Evolutionary conservation across 2,888 invertebrate genomes (phyloP).

Genomic region (Abrostola triplasia): DNA sequence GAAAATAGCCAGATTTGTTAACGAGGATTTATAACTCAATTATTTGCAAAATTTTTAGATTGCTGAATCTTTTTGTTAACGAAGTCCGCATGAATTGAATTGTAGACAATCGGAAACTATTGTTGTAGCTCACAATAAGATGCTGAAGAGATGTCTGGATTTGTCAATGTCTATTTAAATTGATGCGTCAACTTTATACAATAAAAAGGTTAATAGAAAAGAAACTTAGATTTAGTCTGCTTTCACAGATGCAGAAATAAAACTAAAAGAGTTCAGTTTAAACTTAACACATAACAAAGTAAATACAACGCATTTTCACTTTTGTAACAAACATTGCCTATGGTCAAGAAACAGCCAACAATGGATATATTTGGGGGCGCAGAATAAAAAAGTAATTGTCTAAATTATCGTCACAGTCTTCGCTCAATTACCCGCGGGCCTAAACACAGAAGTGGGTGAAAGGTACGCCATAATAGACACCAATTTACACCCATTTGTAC

Average conservation of each 20-base stretch:
- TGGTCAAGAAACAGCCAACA: constrained; percentile 22
- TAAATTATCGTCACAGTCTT: constrained; percentile 52
- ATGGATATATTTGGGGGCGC: constrained; percentile 37
- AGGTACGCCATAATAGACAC: constrained; percentile 71
- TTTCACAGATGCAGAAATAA: constrained; percentile 24
- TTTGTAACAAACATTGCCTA: constrained; percentile 26
- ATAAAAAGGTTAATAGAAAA: constrained; percentile 8
- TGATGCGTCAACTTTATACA: constrained; percentile 8
- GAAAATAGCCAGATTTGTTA: constrained; percentile 57
- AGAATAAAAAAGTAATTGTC: constrained; percentile 53
- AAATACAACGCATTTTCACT: constrained; percentile 44
- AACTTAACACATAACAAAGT: not conserved
- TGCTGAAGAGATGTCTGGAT: constrained; percentile 3
- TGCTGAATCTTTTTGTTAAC: constrained; percentile 32
- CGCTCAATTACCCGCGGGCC: constrained; percentile 60
- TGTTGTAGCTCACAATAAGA: constrained; percentile 27
- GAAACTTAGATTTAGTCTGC: constrained; percentile 14
- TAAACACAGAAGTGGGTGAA: constrained; percentile 74
- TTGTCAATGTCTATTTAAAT: constrained; percentile 11
- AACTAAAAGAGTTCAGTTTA: constrained; percentile 6
- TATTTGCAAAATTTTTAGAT: constrained; percentile 52
- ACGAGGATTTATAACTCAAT: constrained; percentile 58
- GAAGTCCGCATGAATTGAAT: constrained; percentile 21
- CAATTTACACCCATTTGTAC: constrained; percentile 75
- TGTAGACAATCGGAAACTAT: constrained; percentile 24